Conservation (phyloP, 2,888 invertebrate species). For the Ophion obscuratus region DNA sequence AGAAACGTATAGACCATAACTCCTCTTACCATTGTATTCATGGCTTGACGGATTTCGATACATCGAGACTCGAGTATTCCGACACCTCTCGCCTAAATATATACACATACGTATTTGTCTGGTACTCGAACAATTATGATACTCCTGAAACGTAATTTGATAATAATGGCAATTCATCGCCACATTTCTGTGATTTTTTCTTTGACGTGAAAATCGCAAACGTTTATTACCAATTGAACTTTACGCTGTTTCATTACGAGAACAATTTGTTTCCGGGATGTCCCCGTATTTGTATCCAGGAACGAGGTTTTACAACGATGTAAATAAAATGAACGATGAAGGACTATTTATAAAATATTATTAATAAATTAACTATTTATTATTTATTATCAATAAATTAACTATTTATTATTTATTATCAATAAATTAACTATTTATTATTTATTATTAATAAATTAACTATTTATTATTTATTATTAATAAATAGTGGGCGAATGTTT, state of each 20-base stretch:
- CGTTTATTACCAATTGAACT: not conserved
- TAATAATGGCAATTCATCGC: not conserved
- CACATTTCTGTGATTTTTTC: not conserved
- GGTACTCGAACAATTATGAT: conserved; percentile 3
- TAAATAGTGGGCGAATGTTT: no score
- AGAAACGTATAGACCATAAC: conserved; percentile 56
- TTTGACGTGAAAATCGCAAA: not conserved
- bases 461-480: no score
- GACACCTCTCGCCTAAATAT: conserved; percentile 30
- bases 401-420: no score
- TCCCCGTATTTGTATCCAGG: not conserved
- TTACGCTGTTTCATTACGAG: not conserved
- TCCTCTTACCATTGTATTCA: conserved; percentile 61
- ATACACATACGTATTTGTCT: not conserved
- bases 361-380: no score
- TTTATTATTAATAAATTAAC: no score
- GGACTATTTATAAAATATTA: no score
- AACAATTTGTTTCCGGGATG: not conserved
- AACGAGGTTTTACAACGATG: not conserved
- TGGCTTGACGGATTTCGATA: conserved; percentile 55
- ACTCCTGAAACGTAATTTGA: not conserved
- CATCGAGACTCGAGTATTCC: conserved; percentile 53
- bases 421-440: no score
- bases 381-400: no score
- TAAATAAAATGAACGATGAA: not conserved